Percentiles rank a stretch among this genome's conserved stretches.
Evolutionary conservation across 2,888 invertebrate genomes (phyloP).

Genomic region (Polyommatus icarus): DNA sequence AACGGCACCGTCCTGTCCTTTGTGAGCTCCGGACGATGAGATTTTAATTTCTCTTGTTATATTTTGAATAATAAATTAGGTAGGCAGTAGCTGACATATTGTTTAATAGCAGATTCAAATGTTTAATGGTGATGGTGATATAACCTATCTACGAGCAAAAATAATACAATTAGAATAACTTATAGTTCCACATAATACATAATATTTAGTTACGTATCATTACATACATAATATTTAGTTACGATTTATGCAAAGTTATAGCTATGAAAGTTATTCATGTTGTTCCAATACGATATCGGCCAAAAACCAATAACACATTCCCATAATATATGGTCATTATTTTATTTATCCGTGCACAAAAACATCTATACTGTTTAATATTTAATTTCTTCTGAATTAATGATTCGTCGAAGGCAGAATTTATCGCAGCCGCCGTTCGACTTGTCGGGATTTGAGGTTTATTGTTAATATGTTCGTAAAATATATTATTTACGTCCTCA

Average conservation of each 20-base stretch:
- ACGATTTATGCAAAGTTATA: not conserved
- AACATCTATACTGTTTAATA: slow-evolving; percentile 17
- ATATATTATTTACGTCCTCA: slow-evolving; percentile 39
- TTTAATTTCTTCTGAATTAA: slow-evolving; percentile 27
- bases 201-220: not conserved
- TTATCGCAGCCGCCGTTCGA: slow-evolving; percentile 31
- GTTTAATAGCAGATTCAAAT: not conserved
- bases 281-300: not conserved
- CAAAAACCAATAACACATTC: not conserved
- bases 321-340: not conserved
- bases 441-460: slow-evolving; percentile 23
- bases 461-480: slow-evolving; percentile 24
- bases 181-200: too few species aligned
- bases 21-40: not conserved
- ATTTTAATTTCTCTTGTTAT: not conserved
- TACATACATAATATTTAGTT: not conserved
- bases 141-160: too few species aligned
- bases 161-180: too few species aligned
- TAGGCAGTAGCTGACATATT: not conserved
- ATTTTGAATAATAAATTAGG: not conserved
- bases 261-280: not conserved
- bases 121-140: not conserved
- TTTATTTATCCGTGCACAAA: not conserved
- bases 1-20: not conserved
- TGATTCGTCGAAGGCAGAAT: slow-evolving; percentile 9